Evolutionary conservation across 2,888 invertebrate genomes (phyloP).

Genomic region (Caradrina kadenii): DNA sequence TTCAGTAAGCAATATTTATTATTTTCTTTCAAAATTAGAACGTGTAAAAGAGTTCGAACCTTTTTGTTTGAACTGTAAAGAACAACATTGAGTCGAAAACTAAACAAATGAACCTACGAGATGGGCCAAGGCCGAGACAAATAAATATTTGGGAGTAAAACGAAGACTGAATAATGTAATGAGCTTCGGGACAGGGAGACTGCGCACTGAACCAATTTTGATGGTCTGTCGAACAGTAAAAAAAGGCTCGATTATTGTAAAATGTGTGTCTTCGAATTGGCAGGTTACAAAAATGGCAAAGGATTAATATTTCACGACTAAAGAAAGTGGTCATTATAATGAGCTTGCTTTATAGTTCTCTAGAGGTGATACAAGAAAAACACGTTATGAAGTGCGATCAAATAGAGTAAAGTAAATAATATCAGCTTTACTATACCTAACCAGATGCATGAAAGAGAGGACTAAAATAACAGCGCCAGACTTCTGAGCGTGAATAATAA

Average conservation of each 20-base stretch:
- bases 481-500: slow-evolving; percentile 18
- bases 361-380: neutral
- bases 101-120: slow-evolving; percentile 48
- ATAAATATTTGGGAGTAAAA: slow-evolving; percentile 57
- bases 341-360: neutral
- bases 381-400: neutral
- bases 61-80: slow-evolving; percentile 54
- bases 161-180: slow-evolving; percentile 39
- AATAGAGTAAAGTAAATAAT: neutral
- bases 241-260: neutral
- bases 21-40: slow-evolving; percentile 34
- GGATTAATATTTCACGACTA: neutral
- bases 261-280: neutral
- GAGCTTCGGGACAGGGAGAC: slow-evolving; percentile 26
- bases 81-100: slow-evolving; percentile 52
- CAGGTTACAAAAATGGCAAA: neutral
- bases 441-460: slow-evolving; percentile 9
- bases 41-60: slow-evolving; percentile 40
- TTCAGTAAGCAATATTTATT: slow-evolving; percentile 25
- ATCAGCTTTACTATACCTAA: neutral
- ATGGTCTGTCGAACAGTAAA: neutral
- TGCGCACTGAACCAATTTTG: slow-evolving; percentile 15
- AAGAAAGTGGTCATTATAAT: neutral
- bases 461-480: slow-evolving; percentile 11
- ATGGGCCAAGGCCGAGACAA: slow-evolving; percentile 57